Evolutionary conservation across 2,888 invertebrate species (phyloP), one percentile per base, ranked within the genome.

Genomic region (Ophioninae sp.): DNA sequence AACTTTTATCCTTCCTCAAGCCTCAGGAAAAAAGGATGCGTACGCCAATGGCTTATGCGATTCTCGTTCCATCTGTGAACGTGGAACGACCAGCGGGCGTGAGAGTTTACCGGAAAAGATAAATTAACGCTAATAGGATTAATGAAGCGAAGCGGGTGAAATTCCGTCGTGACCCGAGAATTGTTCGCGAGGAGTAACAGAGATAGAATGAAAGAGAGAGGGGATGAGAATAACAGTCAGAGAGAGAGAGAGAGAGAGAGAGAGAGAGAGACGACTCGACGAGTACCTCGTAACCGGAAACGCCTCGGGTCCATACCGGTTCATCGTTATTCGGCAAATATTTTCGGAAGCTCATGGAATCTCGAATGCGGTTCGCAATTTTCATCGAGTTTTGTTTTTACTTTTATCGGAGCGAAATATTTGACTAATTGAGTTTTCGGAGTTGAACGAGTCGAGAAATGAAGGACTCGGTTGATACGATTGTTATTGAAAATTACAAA

Each of bases 101-200:
- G 44, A 68, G 57, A 74, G 10, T 77, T 84, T 62, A 72, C 86
- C 87, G 90, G 88, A 88, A 88, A 85, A 37, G 41, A 61, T 67
- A 83, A 89, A 90, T 90, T 88, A 85, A 87, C 86, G 81, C 85
- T 85, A 88, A 89, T 87, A 74, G 85, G 70, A 72, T 81, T 85
- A 88, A 88, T 87, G 74, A 87, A 87, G 85, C 79, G 82, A 73
- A 83, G 74, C 79, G 85, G 10, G 73, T 37, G 21, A 59, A 78
- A 44, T 61, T 82, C 39, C 62, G 77, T 80, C 64, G 59, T 21
- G 44, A 65, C 17, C 23, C 61, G 61, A 37, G 68, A 10, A 64
- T 70, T 57, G 67, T 82, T 79, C 62, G 62, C 56, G 21, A 23
- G 17, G 76, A 41, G 57, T 62, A 20, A 68, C 21, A n/a, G 67